Evolutionary conservation across 2,797 vertebrate genomes (phyloP).

Genomic region (Xerus rutilus): DNA sequence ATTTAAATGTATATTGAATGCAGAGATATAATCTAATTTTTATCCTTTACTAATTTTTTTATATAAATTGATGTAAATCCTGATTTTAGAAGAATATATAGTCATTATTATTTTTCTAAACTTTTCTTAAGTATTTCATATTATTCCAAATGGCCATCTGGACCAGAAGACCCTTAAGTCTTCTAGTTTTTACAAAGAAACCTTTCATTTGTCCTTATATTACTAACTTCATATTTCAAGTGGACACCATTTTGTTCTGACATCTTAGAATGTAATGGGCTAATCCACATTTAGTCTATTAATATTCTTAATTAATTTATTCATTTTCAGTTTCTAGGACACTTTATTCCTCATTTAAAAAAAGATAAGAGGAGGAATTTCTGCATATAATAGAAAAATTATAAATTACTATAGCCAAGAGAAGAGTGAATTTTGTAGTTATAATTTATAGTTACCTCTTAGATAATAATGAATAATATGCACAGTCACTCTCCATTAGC

Average conservation of each 20-base stretch:
- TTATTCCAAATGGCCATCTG: neutral
- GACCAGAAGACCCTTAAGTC: neutral
- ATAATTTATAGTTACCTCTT: neutral
- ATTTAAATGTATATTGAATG: conserved; percentile 23
- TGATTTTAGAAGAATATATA: too few relatives aligned
- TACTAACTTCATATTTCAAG: neutral
- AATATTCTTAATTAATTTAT: neutral
- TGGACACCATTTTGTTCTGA: neutral
- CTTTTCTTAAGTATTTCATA: too few relatives aligned
- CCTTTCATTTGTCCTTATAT: neutral
- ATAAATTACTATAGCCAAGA: too few relatives aligned
- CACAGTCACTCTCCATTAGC: too few relatives aligned
- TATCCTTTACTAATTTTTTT: neutral
- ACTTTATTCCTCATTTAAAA: too few relatives aligned
- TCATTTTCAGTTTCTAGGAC: neutral
- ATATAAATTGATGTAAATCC: conserved; percentile 2
- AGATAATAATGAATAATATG: neutral
- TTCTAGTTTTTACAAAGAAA: neutral
- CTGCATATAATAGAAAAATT: too few relatives aligned
- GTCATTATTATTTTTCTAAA: too few relatives aligned
- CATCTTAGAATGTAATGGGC: neutral
- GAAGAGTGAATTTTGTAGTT: too few relatives aligned
- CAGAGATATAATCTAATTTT: neutral
- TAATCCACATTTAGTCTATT: neutral
- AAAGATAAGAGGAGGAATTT: too few relatives aligned